These are phyloP conservation scores for Parnassius orleans DNA, from an alignment of 2,888 invertebrate species.

Conservation along the genomic window DNA sequence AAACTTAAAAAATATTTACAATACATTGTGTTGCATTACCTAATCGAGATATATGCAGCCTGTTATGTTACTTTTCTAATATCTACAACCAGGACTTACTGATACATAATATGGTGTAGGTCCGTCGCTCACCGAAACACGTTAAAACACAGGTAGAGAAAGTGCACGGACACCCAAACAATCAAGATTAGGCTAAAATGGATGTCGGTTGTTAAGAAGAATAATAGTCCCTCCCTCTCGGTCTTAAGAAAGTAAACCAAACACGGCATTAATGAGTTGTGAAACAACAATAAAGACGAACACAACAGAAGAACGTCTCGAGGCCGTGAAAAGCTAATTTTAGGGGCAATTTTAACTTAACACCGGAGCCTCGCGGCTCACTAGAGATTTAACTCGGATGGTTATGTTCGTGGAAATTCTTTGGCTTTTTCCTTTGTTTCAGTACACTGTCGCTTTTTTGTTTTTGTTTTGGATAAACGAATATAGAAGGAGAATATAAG, in stretches of 20 bases:
- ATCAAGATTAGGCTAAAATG: constrained; percentile 23
- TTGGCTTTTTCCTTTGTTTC: constrained; percentile 17
- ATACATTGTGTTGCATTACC: too few species aligned
- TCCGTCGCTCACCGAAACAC: neutral
- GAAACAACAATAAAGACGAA: constrained; percentile 27
- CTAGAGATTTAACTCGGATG: constrained; percentile 21
- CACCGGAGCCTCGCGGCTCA: constrained; percentile 9
- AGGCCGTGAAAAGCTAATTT: constrained; percentile 26
- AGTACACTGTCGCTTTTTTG: neutral
- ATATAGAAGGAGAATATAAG: neutral
- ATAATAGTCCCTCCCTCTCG: constrained; percentile 22
- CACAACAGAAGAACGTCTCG: constrained; percentile 20
- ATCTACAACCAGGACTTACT: too few species aligned
- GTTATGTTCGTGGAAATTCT: constrained; percentile 13
- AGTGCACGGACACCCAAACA: constrained; percentile 9
- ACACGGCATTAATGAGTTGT: constrained; percentile 27
- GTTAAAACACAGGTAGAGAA: constrained; percentile 13
- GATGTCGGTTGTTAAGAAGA: constrained; percentile 23
- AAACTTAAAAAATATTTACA: too few species aligned
- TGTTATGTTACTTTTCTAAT: too few species aligned
- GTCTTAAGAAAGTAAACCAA: constrained; percentile 25
- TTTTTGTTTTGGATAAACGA: neutral
- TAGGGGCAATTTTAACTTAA: constrained; percentile 27
- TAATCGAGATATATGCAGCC: too few species aligned
- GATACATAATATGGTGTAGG: too few species aligned